Base-by-base conservation (phyloP, 2,888 invertebrate species). In the Spialia ferax region DNA sequence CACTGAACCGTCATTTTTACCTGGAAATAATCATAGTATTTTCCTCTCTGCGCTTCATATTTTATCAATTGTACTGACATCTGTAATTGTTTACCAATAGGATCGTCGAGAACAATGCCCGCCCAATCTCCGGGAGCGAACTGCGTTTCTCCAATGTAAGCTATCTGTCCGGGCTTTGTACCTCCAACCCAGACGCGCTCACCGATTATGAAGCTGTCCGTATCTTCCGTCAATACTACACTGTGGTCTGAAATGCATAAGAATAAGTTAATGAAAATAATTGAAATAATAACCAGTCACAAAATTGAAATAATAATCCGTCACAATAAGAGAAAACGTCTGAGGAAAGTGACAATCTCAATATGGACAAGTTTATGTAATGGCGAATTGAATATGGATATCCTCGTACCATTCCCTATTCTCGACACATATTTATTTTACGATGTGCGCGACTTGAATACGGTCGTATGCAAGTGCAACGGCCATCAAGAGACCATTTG, bases 61-160 rank as follows among this genome's bases (percentile, higher is more conserved):
- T 35, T 4, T 45, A 32, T 8, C 15, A 2, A 60, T 29, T 48
- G 50, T 61, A 56, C 54, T 59, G 48, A 50, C 32, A 26, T 59
- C 55, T 22, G 18, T n/a, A 26, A 23, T 61, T 68, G 74, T 93
- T 93, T 94, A 97, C 99, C 99, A 80, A 98, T 97, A 48, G 98
- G 96, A 77, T 99, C 98, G 88, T 99, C 99, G 75, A 99, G 95
- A 70, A 98, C 99, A 70, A 99, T 96, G 60, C 99, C 99, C 59
- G 99, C 99, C 99, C 99, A 99, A 74, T 99, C 98, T 70, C 99
- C 99, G 20, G 98, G 98, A 15, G 99, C 99, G 93, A 99, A 99
- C 87, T 99, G 98, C 62, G 99, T 98, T 83, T 98, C 98, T 32
- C 99, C 98, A 67, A 99, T 97, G 88, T 97, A 99, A 48, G 98